phyloP scores from a whole-genome alignment of 2,797 vertebrate genomes.

The Gymnopithys bicolor region DNA sequence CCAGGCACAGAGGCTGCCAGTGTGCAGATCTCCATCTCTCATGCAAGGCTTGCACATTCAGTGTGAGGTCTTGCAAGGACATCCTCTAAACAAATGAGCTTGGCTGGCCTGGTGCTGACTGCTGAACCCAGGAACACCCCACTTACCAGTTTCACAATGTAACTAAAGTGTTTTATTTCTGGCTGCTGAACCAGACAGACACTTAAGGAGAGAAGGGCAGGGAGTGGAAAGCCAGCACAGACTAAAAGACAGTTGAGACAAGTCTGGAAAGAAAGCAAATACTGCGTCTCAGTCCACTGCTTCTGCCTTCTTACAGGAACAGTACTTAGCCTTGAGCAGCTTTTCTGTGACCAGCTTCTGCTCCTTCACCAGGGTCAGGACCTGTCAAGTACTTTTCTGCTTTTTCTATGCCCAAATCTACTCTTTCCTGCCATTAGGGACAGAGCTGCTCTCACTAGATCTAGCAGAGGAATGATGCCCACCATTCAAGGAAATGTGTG shows the following conservation, averaged over 20 bases:
- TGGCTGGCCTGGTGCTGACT: background rate
- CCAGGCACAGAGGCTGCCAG: background rate
- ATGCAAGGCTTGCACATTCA: background rate
- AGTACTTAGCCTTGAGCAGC: background rate
- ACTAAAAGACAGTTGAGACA: background rate
- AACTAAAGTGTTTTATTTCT: background rate
- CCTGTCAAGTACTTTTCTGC: background rate
- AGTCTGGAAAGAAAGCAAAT: constrained; percentile 36
- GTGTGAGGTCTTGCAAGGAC: background rate
- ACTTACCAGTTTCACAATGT: background rate
- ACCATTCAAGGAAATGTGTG: background rate
- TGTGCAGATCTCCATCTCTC: background rate
- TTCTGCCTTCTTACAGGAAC: background rate
- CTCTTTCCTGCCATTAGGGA: background rate
- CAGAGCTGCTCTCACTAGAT: background rate
- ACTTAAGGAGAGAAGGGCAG: background rate
- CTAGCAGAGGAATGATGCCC: background rate
- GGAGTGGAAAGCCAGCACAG: background rate
- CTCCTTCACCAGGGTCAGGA: background rate
- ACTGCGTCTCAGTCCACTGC: background rate
- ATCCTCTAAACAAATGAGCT: constrained; percentile 24
- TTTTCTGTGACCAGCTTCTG: background rate
- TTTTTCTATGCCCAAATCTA: background rate
- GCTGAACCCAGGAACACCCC: background rate
- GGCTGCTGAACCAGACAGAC: background rate